These are phyloP conservation scores for Drosophila biarmipes DNA, from an alignment of 1,140 invertebrate genomes.

Conservation along the genomic window DNA sequence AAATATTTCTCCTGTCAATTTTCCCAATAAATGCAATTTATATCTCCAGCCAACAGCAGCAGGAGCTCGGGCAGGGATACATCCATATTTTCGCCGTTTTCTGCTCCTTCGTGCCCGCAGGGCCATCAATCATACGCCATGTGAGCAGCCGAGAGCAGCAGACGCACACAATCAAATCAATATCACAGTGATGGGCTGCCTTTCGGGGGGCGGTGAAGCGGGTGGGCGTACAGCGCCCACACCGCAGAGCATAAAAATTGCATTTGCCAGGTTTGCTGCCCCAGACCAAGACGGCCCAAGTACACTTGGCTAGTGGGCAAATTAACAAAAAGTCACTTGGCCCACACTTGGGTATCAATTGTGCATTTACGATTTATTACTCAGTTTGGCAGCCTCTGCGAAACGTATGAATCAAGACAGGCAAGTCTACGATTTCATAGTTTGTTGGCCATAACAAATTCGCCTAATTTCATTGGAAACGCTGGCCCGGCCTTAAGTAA, in stretches of 20 bases:
- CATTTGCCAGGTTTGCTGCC: slow-evolving; percentile 66
- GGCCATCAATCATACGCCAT: slow-evolving; percentile 80
- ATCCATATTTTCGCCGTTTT: slow-evolving; percentile 53
- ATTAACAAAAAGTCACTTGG: slow-evolving; percentile 49
- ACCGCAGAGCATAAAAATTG: slow-evolving; percentile 50
- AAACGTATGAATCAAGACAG: slow-evolving; percentile 10
- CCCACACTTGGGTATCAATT: slow-evolving; percentile 19
- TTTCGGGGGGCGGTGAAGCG: slow-evolving; percentile 13
- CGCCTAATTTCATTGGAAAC: slow-evolving; percentile 30
- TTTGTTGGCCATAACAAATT: slow-evolving; percentile 23
- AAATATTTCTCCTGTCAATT: slow-evolving; percentile 74
- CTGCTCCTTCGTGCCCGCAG: slow-evolving; percentile 42
- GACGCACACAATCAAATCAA: slow-evolving; percentile 64
- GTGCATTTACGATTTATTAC: slow-evolving; percentile 13
- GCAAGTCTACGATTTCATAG: slow-evolving; percentile 20
- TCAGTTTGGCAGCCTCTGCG: slow-evolving; percentile 10
- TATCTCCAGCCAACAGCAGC: slow-evolving; percentile 26
- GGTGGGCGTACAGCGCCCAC: slow-evolving; percentile 39
- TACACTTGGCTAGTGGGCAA: slow-evolving; percentile 26
- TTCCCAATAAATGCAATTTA: slow-evolving; percentile 70
- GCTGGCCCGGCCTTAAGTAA: slow-evolving; percentile 8
- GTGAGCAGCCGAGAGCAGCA: slow-evolving; percentile 52
- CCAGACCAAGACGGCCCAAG: slow-evolving; percentile 16
- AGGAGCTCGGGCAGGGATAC: slow-evolving; percentile 42
- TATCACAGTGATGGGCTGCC: slow-evolving; percentile 25